Base-by-base conservation (phyloP, 2,797 vertebrate species). In the Champsocephalus gunnari region DNA sequence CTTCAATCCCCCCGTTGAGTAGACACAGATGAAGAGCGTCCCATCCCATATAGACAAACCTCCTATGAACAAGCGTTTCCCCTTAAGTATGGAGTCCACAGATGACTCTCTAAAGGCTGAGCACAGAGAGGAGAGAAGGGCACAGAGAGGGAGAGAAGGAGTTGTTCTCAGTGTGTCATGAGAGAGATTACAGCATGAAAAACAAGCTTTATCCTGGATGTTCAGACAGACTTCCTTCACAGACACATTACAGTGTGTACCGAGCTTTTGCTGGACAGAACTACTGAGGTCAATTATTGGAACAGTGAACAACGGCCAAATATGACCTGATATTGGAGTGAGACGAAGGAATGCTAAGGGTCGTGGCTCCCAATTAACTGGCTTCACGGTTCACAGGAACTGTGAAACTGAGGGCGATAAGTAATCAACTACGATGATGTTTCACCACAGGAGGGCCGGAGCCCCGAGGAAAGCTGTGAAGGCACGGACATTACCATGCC, bases 71-170 rank as follows among this genome's bases (percentile, higher is more conserved):
- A 69, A 71, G 80, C 71, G 65, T 43, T 73, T 82, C 55, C 80
- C 72, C 62, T 76, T 60, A 75, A 66, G 83, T 66, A 66, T 75
- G 32, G 45, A 76, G 78, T 88, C 85, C 88, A 77, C 64, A 69
- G 82, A 65, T 13, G 81, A 84, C 50, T 83, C 83, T 79, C 88
- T 81, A 94, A 58, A 92, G 87, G 90, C 93, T 93, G 94, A 91
- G 8, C 34, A 34, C 34, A 8, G 34, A 80, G 34, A 71, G 28
- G 71, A 85, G 68, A 82, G 68, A 77, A 44, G 81, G 77, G 82
- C 41, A 81, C 41, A 81, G 59, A 87, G 45, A 55, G 10, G 10
- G 59, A 81, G 65, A 78, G 71, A 73, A 68, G 41, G 54, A 86
- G 71, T 66, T 59, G 73, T 58, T 84, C 73, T 77, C 66, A 55